phyloP scores from a whole-genome alignment of 2,797 vertebrate species.

The Nyctibius grandis region DNA sequence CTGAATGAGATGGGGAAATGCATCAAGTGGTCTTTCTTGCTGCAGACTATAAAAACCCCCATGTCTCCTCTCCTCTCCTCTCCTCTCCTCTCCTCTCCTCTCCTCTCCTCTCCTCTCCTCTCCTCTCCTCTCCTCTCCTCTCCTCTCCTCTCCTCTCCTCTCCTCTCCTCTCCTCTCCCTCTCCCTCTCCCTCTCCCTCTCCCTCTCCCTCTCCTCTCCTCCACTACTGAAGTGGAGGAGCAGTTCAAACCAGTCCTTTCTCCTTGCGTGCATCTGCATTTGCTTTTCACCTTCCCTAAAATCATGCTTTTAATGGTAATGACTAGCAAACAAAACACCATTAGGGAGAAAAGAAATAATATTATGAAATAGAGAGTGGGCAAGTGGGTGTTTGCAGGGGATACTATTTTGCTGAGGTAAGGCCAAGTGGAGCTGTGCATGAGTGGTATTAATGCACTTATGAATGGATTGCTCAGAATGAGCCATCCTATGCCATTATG shows the following conservation, averaged over 20 bases:
- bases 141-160: too few species aligned
- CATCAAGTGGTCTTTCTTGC: not conserved
- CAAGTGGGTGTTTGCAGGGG: not conserved
- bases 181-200: too few species aligned
- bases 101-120: not conserved
- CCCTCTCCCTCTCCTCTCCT: not conserved
- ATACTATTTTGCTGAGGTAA: not conserved
- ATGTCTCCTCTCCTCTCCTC: not conserved
- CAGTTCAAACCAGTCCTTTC: not conserved
- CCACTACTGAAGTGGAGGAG: not conserved
- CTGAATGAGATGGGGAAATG: not conserved
- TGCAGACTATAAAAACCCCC: not conserved
- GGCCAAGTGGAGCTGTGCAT: not conserved
- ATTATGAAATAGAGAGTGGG: not conserved
- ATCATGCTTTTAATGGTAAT: not conserved
- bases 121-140: not conserved
- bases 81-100: not conserved
- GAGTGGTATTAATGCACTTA: not conserved
- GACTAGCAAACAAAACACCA: not conserved
- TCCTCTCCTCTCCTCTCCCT: not conserved
- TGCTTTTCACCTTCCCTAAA: not conserved
- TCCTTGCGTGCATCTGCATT: not conserved
- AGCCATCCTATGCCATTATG: not conserved
- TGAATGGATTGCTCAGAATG: not conserved
- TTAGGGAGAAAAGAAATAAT: not conserved